phyloP scores from a whole-genome alignment of 2,888 invertebrate genomes.

The Polydesmus complanatus region DNA sequence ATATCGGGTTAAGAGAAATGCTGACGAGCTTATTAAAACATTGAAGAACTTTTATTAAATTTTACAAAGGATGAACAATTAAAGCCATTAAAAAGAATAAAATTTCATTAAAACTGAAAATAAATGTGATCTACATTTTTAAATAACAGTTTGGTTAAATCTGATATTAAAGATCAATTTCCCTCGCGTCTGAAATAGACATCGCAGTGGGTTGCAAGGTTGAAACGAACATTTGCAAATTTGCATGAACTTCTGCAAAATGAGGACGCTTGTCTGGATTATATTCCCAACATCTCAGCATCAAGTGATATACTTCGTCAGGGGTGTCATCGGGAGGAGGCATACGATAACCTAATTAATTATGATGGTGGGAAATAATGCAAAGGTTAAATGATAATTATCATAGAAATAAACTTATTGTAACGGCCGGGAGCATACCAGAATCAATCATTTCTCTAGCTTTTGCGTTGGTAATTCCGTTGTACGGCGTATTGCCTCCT shows the following conservation, averaged over 20 bases:
- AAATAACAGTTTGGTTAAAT: neutral
- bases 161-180: slow-evolving; percentile 4
- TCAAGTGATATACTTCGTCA: slow-evolving; percentile 74
- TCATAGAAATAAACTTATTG: neutral
- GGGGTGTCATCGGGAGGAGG: slow-evolving; percentile 78
- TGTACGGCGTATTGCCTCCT: slow-evolving; percentile 81
- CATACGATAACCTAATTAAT: slow-evolving; percentile 68
- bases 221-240: slow-evolving; percentile 2
- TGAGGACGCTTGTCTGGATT: slow-evolving; percentile 81
- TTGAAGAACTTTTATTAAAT: too few species aligned
- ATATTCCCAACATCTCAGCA: slow-evolving; percentile 89
- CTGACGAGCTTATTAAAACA: too few species aligned
- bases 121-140: too few species aligned
- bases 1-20: too few species aligned
- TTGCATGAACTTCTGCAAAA: slow-evolving; percentile 59
- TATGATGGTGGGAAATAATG: neutral
- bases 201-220: neutral
- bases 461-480: slow-evolving; percentile 83
- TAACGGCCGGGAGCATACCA: slow-evolving; percentile 48
- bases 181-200: slow-evolving; percentile 11
- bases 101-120: too few species aligned
- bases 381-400: neutral
- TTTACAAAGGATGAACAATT: too few species aligned
- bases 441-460: slow-evolving; percentile 86
- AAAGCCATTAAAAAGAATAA: too few species aligned